Percentiles rank a stretch among this genome's conserved stretches.
phyloP scores from a whole-genome alignment of 2,113 vertebrate genomes.

The Galemys pyrenaicus region DNA sequence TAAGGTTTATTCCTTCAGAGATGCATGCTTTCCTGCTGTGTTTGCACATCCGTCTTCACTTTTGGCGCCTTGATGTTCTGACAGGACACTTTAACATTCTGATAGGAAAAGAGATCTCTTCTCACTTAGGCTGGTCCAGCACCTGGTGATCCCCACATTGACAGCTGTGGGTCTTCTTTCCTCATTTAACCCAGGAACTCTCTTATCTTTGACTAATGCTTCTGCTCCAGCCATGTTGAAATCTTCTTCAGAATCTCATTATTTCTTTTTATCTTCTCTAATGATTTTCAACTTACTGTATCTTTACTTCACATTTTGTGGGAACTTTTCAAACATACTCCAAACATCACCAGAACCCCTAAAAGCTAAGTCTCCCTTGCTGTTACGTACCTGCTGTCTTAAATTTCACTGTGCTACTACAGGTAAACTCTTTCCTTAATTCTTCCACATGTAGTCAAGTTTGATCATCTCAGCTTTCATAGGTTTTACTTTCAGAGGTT shows the following conservation, averaged over 20 bases:
- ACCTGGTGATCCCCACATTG: background rate
- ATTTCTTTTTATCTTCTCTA: background rate
- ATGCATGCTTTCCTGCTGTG: background rate
- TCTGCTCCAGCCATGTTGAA: background rate
- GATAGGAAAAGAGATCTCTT: background rate
- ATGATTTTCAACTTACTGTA: background rate
- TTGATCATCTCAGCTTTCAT: background rate
- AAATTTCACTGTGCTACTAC: background rate
- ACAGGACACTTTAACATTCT: background rate
- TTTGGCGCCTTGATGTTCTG: background rate
- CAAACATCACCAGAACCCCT: background rate
- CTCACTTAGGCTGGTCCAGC: background rate
- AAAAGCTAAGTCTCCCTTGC: background rate
- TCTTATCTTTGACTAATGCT: background rate
- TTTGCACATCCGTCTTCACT: background rate
- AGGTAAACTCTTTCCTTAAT: background rate
- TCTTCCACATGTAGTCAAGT: background rate
- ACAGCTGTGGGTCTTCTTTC: background rate
- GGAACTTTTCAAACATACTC: background rate
- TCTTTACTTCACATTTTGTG: background rate
- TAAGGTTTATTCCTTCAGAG: background rate
- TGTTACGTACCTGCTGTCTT: background rate
- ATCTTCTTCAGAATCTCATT: background rate
- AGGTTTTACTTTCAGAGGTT: background rate
- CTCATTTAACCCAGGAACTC: background rate